Evolutionary conservation across 92 coral and sea anemone species (phyloP), one percentile per base, ranked within the genome.

Genomic region (Scolanthus callimorphus): DNA sequence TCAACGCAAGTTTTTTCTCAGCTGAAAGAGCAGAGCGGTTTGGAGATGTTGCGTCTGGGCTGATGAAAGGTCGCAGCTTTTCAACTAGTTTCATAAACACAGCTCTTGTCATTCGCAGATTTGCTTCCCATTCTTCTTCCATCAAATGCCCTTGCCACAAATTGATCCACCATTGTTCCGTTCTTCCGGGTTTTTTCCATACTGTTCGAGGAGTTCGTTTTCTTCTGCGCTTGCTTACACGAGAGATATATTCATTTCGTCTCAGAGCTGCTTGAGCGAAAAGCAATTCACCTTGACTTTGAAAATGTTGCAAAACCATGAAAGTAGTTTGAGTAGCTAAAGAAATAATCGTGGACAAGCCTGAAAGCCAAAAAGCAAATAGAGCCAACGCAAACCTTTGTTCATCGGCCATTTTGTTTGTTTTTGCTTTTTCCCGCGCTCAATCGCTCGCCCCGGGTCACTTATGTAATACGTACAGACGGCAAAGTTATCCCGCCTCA

Each of bases 71-170:
- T 13, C 75, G 39, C 21, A 79, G 49, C 45, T 79, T 75, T 2
- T 77, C 78, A 23, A 57, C 72, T 53, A 78, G 51, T 6, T 11
- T 20, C 85, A 70, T 71, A 68, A 78, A 78, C 19, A 51, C 48
- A 20, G 52, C 34, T 11, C 72, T 55, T 21, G 41, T 38, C 80
- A 73, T 73, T 9, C 80, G 20, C 13, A 63, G 38, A 55, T 73
- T 73, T 25, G 57, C 64, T 59, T 63, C 48, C 80, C 80, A 73
- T 55, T 52, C 65, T 22, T 24, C 25, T 28, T 39, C 65, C 37
- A 59, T 20, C 24, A 56, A 20, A 19, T 9, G 9, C 12, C 67
- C 69, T 17, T 67, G 19, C 38, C 9, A 56, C 21, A 67, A 17
- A 39, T 67, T 65, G 13, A 11, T 27, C 72, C 72, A 65, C 72